Base-by-base conservation (phyloP, 2,888 invertebrate species). In the Cheilosia pagana region DNA sequence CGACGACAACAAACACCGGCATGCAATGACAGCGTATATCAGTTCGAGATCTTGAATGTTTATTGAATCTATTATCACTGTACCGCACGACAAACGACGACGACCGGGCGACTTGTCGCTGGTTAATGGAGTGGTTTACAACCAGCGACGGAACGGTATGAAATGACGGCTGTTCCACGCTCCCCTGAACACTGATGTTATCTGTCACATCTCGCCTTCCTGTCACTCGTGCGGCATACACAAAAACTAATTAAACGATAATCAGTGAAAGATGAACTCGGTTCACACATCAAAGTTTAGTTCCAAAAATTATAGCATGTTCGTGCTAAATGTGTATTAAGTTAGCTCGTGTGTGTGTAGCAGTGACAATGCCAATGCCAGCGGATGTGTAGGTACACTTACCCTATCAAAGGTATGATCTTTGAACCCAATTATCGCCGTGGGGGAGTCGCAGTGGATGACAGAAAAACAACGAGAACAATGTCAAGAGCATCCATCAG, bases 21-120 rank as follows among this genome's bases (percentile, higher is more conserved):
- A 35, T 53, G 31, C 60, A 53, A 67, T 45, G 48, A 74, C 60
- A 68, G 62, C 48, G 45, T 59, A 43, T 60, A 82, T 82, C 82
- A 67, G 72, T 67, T 25, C 55, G 78, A 68, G 57, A 83, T 83
- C 74, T 78, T 50, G 62, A 63, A 72, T 68, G 65, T 77, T 62
- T 82, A 77, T 77, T 75, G 43, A 81, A 75, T 81, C 63, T 75
- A 76, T 81, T 81, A 75, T 71, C 72, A 52, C 45, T 48, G 48
- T 67, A 72, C 60, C 62, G 68, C 78, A 78, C 78, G 78, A 68
- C 52, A 62, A 53, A 52, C 67, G 31, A 39, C 41, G 77, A 55
- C 62, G 68, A 63, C 55, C 72, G 43, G 67, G 57, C 67, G 53
- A 77, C 59, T 67, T 60, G 71, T 50, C 50, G 59, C 53, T 45